Evolutionary conservation across 2,888 invertebrate species (phyloP), one percentile per base, ranked within the genome.

Genomic region (Metallyticus violacea): DNA sequence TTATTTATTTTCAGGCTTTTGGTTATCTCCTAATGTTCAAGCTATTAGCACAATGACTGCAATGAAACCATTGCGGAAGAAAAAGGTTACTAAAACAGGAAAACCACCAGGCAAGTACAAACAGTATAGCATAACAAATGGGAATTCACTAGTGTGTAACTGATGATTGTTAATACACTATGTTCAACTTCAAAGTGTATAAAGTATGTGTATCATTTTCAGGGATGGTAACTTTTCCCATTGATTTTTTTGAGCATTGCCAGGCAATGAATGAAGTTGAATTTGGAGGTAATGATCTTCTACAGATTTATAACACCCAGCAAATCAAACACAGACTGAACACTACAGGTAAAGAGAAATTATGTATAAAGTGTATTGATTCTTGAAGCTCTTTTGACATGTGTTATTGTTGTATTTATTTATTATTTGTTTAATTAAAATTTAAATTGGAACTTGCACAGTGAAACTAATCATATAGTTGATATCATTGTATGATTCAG

Each of bases 161-260:
- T n/a, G n/a, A n/a, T n/a, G n/a, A n/a, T 62, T 62, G 7, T 62
- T 62, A 62, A 62, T 62, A 62, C 76, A 62, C 15, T n/a, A n/a
- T n/a, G n/a, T n/a, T n/a, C n/a, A n/a, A n/a, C n/a, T n/a, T n/a
- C n/a, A n/a, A n/a, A n/a, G n/a, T n/a, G n/a, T n/a, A n/a, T n/a
- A n/a, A n/a, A n/a, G n/a, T n/a, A n/a, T 87, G 77, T 86, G 26
- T 76, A n/a, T 83, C 77, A 87, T 86, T 85, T 88, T 25, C 87
- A 90, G 95, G 95, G 62, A 93, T 94, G 1, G 94, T 97, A 0
- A 94, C 95, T 77, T 98, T 99, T 92, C 98, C 99, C 0, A 96
- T 98, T 77, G 99, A 99, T 91, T 99, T 99, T 93, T 99, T 99
- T 92, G 99, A 99, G 91, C 97, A 98, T 91, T 98, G 98, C 91